A percentile compares a stretch with the other conserved stretches of the same genome.
Conservation (phyloP, 2,113 vertebrate genomes). For the Rhynchomys soricoides region DNA sequence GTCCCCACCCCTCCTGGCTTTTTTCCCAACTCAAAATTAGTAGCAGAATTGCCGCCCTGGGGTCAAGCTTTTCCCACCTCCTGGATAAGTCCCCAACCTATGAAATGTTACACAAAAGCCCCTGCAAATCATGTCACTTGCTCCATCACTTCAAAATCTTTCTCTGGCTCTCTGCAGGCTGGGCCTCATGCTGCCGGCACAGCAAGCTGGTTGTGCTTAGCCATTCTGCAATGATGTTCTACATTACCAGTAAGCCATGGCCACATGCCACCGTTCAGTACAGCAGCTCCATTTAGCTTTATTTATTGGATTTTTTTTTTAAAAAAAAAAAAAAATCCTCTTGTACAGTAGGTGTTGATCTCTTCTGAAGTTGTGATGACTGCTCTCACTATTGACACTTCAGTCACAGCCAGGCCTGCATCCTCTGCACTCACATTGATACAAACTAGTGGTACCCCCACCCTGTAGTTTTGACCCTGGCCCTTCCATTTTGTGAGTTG, state of each 20-base stretch:
- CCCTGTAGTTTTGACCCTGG: constrained; percentile 8
- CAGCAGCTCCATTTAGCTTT: constrained; percentile 41
- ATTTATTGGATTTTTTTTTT: constrained; percentile 74
- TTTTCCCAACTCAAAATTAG: constrained; percentile 45
- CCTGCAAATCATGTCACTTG: constrained; percentile 55
- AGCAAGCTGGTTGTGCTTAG: constrained; percentile 36
- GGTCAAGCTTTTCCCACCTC: constrained; percentile 42
- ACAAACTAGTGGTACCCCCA: neutral
- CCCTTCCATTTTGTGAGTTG: neutral
- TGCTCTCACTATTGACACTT: constrained; percentile 76
- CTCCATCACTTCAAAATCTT: constrained; percentile 55
- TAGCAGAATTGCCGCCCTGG: neutral
- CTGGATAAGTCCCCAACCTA: neutral
- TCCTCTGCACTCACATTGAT: constrained; percentile 66
- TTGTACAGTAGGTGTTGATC: constrained; percentile 75
- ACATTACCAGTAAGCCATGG: constrained; percentile 21
- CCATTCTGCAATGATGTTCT: constrained; percentile 42
- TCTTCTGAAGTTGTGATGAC: constrained; percentile 79
- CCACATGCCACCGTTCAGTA: constrained; percentile 27
- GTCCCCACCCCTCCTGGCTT: neutral
- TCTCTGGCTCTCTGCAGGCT: constrained; percentile 50
- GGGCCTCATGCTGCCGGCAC: neutral
- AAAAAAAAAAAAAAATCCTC: constrained; percentile 65
- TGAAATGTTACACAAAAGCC: constrained; percentile 40
- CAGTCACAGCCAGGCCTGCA: constrained; percentile 64